phyloP scores from a whole-genome alignment of 2,113 vertebrate species.

The Zosterops borbonicus region DNA sequence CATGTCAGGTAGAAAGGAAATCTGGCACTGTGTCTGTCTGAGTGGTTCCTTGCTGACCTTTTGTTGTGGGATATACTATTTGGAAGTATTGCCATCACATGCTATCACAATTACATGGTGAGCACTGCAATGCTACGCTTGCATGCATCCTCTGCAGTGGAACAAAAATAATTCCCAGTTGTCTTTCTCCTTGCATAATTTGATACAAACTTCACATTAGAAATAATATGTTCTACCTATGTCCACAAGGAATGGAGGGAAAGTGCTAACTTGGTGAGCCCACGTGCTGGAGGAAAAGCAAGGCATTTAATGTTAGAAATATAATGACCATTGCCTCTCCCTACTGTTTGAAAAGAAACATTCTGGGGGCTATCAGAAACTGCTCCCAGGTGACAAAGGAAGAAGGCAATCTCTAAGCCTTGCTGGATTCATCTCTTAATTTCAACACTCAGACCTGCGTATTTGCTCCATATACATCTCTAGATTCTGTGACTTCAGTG shows the following conservation, averaged over 20 bases:
- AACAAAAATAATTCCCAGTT: not conserved
- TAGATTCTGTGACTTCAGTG: not conserved
- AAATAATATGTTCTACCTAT: not conserved
- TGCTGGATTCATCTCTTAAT: not conserved
- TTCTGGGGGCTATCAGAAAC: not conserved
- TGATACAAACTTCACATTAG: not conserved
- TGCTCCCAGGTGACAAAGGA: not conserved
- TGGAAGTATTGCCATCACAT: not conserved
- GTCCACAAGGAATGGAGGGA: not conserved
- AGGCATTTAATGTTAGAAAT: not conserved
- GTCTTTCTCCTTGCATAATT: not conserved
- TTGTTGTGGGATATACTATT: not conserved
- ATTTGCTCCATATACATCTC: not conserved
- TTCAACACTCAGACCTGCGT: not conserved
- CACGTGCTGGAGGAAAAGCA: not conserved
- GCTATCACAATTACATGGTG: not conserved
- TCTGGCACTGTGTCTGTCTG: not conserved
- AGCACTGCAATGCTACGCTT: not conserved
- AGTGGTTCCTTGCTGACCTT: conserved; percentile 1
- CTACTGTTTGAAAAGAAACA: not conserved
- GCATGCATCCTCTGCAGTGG: not conserved
- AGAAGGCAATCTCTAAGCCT: not conserved
- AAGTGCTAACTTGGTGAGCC: not conserved
- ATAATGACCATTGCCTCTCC: too few relatives aligned
- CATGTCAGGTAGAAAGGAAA: conserved; percentile 2